phyloP scores from a whole-genome alignment of 2,113 vertebrate genomes.

The Aplodontia rufa region DNA sequence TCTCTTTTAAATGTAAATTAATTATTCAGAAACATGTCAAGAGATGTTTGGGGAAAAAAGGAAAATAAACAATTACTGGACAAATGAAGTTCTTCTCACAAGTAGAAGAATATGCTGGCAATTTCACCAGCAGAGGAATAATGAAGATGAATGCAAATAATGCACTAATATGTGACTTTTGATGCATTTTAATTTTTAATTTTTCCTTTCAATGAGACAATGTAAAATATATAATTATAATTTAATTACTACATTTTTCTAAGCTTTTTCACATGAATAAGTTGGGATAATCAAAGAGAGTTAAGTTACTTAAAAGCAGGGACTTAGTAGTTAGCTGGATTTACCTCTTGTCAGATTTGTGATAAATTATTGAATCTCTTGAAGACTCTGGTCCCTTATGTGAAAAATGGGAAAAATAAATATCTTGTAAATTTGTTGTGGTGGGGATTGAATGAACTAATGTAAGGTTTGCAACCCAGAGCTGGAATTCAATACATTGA shows the following conservation, averaged over 20 bases:
- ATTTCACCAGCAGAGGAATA: neutral
- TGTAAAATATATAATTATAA: slow-evolving; percentile 32
- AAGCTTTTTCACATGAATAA: slow-evolving; percentile 11
- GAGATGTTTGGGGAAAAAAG: neutral
- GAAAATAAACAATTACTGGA: slow-evolving; percentile 40
- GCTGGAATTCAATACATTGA: neutral
- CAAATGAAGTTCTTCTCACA: neutral
- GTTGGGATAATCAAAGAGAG: neutral
- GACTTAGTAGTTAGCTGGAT: neutral
- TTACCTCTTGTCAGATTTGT: neutral
- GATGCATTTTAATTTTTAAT: neutral
- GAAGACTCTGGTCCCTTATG: neutral
- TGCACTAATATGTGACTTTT: neutral
- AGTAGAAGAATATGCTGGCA: neutral
- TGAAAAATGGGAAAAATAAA: neutral
- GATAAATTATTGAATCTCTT: neutral
- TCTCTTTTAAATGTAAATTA: slow-evolving; percentile 48
- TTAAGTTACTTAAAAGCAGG: slow-evolving; percentile 5
- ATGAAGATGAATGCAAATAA: neutral
- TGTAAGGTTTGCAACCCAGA: neutral
- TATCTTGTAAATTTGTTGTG: neutral
- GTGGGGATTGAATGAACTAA: neutral
- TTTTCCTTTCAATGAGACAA: neutral
- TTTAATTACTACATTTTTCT: neutral
- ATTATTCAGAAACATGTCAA: slow-evolving; percentile 41